Evolutionary conservation across 1,140 invertebrate genomes (phyloP).

Genomic region (Dinothrombium tinctorium): DNA sequence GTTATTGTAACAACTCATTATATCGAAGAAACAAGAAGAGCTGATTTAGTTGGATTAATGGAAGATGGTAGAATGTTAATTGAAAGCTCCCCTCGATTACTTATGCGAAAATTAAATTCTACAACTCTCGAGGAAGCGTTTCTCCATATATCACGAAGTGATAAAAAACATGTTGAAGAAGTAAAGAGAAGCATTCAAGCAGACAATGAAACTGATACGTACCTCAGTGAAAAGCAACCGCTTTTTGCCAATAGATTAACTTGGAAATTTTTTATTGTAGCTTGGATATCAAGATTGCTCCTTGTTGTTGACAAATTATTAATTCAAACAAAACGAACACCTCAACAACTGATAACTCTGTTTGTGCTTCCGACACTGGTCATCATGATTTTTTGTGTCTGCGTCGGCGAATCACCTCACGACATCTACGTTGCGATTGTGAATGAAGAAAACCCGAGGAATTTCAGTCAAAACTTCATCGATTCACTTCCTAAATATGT

Average conservation of each 20-base stretch:
- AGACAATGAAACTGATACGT: too few relatives aligned
- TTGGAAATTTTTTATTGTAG: too few relatives aligned
- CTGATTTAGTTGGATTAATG: conserved; percentile 16
- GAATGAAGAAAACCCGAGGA: conserved; percentile 17
- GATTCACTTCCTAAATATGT: neutral
- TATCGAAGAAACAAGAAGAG: conserved; percentile 22
- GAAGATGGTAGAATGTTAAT: conserved; percentile 16
- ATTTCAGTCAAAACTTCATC: neutral
- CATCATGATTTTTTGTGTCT: conserved; percentile 77
- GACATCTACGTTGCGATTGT: conserved; percentile 57
- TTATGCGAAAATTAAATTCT: neutral
- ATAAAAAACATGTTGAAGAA: too few relatives aligned
- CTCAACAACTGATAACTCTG: conserved; percentile 30
- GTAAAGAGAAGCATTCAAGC: too few relatives aligned
- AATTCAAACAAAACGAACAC: conserved; percentile 11
- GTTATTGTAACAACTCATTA: conserved; percentile 25
- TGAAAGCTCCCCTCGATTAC: conserved; percentile 20
- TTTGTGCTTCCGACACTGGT: conserved; percentile 65
- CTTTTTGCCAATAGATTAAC: too few relatives aligned
- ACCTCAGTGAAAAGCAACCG: too few relatives aligned
- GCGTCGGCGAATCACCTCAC: conserved; percentile 65
- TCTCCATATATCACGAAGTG: too few relatives aligned
- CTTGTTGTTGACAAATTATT: conserved; percentile 4
- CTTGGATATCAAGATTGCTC: too few relatives aligned
- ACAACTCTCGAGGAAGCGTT: neutral